A percentile compares a stretch with the other conserved stretches of the same genome.
These are phyloP conservation scores for Saccopteryx leptura DNA, from an alignment of 2,113 vertebrate genomes.

Conservation along the genomic window DNA sequence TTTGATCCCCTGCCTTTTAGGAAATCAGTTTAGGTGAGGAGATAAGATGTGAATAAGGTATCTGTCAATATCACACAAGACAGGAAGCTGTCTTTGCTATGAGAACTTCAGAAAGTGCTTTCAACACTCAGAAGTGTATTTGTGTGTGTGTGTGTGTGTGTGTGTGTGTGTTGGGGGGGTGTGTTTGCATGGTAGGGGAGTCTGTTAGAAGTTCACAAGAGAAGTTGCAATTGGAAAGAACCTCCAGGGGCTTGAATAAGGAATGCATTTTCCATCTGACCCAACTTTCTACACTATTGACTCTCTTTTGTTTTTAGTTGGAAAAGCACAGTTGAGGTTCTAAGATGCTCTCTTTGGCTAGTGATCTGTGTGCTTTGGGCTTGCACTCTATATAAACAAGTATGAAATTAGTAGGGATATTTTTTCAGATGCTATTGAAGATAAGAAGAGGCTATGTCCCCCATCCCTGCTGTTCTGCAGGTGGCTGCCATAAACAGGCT, in stretches of 20 bases:
- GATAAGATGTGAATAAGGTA: neutral
- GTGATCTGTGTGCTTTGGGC: neutral
- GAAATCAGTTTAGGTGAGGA: neutral
- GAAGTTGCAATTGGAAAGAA: neutral
- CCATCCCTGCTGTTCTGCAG: neutral
- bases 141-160: neutral
- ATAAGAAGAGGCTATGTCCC: neutral
- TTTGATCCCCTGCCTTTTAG: constrained; percentile 31
- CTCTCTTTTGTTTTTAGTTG: neutral
- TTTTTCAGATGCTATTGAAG: neutral
- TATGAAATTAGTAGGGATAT: neutral
- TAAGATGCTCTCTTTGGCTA: neutral
- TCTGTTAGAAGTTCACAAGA: neutral
- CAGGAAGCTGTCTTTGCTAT: neutral
- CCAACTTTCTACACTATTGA: neutral
- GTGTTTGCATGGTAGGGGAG: neutral
- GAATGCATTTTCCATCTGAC: neutral
- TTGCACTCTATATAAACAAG: constrained; percentile 4
- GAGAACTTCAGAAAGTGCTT: neutral
- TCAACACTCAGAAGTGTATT: neutral
- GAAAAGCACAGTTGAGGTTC: neutral
- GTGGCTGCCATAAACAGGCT: neutral
- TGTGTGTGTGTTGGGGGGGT: neutral
- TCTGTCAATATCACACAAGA: neutral
- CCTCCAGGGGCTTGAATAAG: neutral